Conservation (phyloP, 2,113 vertebrate genomes). For the Brevimyrus niger region DNA sequence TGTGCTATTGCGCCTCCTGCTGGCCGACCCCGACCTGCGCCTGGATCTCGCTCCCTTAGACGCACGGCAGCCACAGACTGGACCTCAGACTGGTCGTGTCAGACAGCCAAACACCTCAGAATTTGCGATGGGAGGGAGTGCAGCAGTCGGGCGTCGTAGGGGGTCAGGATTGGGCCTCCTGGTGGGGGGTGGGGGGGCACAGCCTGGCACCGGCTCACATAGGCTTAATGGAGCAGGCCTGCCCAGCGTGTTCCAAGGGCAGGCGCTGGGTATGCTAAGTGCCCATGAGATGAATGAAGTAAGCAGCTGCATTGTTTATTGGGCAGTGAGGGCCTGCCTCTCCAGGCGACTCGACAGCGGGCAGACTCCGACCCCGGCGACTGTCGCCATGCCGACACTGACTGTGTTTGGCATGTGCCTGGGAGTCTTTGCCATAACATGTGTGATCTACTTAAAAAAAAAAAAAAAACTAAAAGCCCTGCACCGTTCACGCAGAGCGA, state of each 20-base stretch:
- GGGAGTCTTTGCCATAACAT: neutral
- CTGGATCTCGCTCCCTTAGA: slow-evolving; percentile 30
- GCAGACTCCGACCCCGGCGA: too few relatives aligned
- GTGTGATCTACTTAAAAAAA: neutral
- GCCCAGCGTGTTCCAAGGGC: slow-evolving; percentile 15
- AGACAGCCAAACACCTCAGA: neutral
- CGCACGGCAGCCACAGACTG: slow-evolving; percentile 23
- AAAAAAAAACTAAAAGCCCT: neutral
- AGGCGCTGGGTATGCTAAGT: neutral
- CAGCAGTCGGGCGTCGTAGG: neutral
- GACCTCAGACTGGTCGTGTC: slow-evolving; percentile 24
- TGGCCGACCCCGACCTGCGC: neutral
- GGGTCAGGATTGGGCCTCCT: neutral
- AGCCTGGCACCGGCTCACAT: neutral
- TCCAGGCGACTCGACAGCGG: neutral
- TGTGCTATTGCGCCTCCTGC: slow-evolving; percentile 10
- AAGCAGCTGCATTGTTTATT: neutral
- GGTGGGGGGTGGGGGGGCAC: neutral
- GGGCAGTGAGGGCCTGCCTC: neutral
- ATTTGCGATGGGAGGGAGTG: neutral
- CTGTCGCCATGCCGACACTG: neutral
- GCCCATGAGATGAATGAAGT: neutral
- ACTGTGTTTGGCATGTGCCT: slow-evolving; percentile 25
- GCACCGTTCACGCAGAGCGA: slow-evolving; percentile 23
- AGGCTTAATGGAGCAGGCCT: neutral